Evolutionary conservation across 1,140 invertebrate species (phyloP).

Genomic region (Bombus polaris): DNA sequence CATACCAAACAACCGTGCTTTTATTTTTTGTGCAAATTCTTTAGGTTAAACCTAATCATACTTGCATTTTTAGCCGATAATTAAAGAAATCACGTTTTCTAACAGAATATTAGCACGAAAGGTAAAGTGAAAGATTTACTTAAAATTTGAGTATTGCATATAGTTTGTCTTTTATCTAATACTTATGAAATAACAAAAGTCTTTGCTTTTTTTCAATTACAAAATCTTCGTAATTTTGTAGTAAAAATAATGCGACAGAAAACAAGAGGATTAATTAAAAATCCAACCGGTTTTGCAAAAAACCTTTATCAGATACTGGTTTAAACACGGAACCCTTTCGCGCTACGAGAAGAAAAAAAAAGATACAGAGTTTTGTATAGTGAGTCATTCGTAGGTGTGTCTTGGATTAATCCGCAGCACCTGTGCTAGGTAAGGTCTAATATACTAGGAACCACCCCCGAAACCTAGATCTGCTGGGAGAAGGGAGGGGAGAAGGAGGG

Average conservation of each 20-base stretch:
- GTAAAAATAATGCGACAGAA: not conserved
- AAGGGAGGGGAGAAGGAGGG: too few relatives aligned
- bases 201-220: not conserved
- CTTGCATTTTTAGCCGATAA: constrained; percentile 15
- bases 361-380: constrained; percentile 44
- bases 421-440: constrained; percentile 50
- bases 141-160: not conserved
- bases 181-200: too few relatives aligned
- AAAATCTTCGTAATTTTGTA: not conserved
- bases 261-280: not conserved
- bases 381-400: constrained; percentile 64
- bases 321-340: constrained; percentile 35
- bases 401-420: constrained; percentile 59
- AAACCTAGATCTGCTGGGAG: constrained; percentile 3
- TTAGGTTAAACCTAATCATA: constrained; percentile 5
- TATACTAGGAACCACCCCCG: constrained; percentile 28
- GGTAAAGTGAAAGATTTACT: not conserved
- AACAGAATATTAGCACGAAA: not conserved
- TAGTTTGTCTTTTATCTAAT: not conserved
- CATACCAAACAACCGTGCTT: constrained; percentile 64
- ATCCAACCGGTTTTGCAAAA: not conserved
- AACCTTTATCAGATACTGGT: constrained; percentile 3
- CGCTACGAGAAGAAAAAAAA: constrained; percentile 37
- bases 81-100: not conserved
- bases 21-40: constrained; percentile 52